phyloP scores from a whole-genome alignment of 2,888 invertebrate species.

The Tholera decimalis region DNA sequence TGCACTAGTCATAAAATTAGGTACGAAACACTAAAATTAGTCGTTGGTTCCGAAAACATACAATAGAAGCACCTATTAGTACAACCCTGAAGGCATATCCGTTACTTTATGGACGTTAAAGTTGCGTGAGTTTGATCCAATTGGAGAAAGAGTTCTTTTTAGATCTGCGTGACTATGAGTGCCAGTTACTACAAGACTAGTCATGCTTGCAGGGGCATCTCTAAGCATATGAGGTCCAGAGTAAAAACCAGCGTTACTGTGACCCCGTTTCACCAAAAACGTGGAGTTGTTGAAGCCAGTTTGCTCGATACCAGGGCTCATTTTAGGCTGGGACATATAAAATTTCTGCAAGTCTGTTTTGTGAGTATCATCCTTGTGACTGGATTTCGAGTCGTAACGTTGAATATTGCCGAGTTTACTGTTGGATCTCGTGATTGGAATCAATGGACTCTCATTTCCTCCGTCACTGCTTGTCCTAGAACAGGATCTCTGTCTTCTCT shows the following conservation, averaged over 20 bases:
- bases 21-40: conserved; percentile 87
- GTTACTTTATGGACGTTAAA: conserved; percentile 92
- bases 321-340: conserved; percentile 79
- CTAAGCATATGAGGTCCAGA: conserved; percentile 90
- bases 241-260: conserved; percentile 92
- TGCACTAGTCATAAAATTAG: conserved; percentile 87
- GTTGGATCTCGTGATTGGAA: conserved; percentile 80
- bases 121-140: conserved; percentile 78
- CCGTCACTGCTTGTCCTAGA: conserved; percentile 85
- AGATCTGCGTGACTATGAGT: conserved; percentile 87
- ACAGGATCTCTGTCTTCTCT: conserved; percentile 83
- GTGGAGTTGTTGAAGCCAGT: conserved; percentile 86
- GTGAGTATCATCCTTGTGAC: conserved; percentile 77
- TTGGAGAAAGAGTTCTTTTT: conserved; percentile 85
- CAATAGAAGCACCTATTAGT: conserved; percentile 82
- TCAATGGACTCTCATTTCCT: conserved; percentile 82
- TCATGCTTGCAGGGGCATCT: conserved; percentile 88
- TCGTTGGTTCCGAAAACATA: conserved; percentile 86
- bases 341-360: conserved; percentile 82
- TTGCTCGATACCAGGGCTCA: conserved; percentile 80
- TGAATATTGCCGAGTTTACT: conserved; percentile 71
- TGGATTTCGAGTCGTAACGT: conserved; percentile 78
- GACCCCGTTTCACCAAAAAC: conserved; percentile 92
- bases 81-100: conserved; percentile 94
- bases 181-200: conserved; percentile 85